Conservation (phyloP, 2,888 invertebrate genomes). For the Nephrotoma appendiculata region DNA sequence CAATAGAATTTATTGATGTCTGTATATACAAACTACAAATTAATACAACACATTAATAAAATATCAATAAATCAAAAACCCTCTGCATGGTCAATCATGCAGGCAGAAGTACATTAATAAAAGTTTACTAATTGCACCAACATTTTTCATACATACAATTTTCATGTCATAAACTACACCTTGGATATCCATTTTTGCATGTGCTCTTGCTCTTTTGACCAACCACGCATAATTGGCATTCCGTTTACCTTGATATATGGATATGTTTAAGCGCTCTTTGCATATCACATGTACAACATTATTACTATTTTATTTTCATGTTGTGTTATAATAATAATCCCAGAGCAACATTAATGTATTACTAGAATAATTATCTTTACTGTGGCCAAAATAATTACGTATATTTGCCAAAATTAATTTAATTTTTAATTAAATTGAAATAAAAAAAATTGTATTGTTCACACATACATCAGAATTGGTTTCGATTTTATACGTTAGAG, state of each 20-base stretch:
- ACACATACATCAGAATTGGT: neutral
- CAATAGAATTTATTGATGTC: neutral
- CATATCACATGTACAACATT: neutral
- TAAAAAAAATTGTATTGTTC: neutral
- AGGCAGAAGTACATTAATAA: neutral
- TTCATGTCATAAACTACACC: neutral
- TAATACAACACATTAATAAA: no score
- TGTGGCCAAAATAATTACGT: neutral
- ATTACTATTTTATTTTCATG: neutral
- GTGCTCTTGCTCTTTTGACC: neutral
- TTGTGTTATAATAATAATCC: neutral
- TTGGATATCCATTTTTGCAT: neutral
- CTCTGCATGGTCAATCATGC: neutral
- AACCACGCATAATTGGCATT: neutral
- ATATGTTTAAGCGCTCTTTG: neutral
- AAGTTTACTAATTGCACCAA: neutral
- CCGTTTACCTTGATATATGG: neutral
- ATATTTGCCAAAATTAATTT: neutral
- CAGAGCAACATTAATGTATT: neutral
- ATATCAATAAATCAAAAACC: neutral
- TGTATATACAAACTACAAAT: no score
- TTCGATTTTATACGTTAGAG: neutral
- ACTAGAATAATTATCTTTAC: neutral
- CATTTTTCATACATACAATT: no score
- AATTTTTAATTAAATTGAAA: neutral